phyloP scores from a whole-genome alignment of 2,888 invertebrate genomes.

The Omphaloscelis lunosa region DNA sequence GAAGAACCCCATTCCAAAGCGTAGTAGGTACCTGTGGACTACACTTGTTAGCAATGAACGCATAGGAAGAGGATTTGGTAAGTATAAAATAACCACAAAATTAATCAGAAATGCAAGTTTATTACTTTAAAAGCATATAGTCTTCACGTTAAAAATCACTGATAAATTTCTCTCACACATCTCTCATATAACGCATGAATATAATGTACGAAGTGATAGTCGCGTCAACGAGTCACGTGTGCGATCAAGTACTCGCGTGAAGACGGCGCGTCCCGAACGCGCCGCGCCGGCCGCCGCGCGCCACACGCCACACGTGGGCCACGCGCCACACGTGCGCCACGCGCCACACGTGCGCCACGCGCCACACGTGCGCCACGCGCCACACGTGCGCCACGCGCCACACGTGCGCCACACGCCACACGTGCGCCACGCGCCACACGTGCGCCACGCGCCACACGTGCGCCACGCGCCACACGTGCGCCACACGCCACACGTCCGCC shows the following conservation, averaged over 20 bases:
- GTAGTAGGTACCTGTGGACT: too few species aligned
- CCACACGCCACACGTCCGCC: not conserved
- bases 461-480: not conserved
- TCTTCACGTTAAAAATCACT: constrained; percentile 79
- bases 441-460: too few species aligned
- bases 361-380: too few species aligned
- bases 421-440: not conserved
- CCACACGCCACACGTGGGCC: not conserved
- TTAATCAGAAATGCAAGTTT: constrained; percentile 85
- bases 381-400: not conserved
- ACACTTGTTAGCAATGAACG: not conserved
- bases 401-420: too few species aligned
- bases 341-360: not conserved
- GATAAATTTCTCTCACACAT: constrained; percentile 74
- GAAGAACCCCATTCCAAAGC: too few species aligned
- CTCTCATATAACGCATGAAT: constrained; percentile 59
- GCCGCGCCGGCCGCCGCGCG: not conserved
- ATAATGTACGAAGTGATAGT: constrained; percentile 46
- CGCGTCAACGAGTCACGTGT: constrained; percentile 8
- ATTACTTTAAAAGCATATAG: constrained; percentile 87
- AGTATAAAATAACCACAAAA: constrained; percentile 58
- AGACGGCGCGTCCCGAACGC: constrained; percentile 9
- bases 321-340: too few species aligned
- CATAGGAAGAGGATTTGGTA: not conserved
- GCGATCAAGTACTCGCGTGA: constrained; percentile 29